Conservation (phyloP, 2,888 invertebrate genomes). For the Lycaena phlaeas region DNA sequence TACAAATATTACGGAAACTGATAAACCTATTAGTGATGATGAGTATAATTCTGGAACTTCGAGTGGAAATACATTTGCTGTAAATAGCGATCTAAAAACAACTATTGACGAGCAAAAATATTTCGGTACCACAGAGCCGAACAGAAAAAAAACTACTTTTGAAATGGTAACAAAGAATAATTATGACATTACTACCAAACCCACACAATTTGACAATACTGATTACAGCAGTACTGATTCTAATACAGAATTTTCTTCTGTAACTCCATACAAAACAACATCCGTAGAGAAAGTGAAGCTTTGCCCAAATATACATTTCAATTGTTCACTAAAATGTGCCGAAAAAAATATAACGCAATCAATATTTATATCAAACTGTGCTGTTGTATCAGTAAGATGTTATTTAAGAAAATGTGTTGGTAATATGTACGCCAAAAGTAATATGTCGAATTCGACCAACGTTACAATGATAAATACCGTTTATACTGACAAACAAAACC, state of each 20-base stretch:
- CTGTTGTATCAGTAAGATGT: constrained; percentile 36
- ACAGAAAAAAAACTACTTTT: neutral
- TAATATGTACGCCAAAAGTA: constrained; percentile 14
- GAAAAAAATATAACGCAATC: constrained; percentile 48
- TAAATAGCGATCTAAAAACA: constrained; percentile 1
- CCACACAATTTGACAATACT: constrained; percentile 10
- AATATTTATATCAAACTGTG: constrained; percentile 45
- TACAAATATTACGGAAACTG: neutral
- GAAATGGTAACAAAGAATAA: neutral
- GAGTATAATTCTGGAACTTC: neutral
- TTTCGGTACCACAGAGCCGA: neutral
- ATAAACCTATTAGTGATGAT: neutral
- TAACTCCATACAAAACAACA: constrained; percentile 6
- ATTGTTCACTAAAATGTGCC: constrained; percentile 43
- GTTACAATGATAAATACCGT: constrained; percentile 32
- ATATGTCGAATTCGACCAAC: constrained; percentile 27
- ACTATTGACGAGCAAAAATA: neutral
- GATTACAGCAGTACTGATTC: constrained; percentile 15
- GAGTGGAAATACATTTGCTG: neutral
- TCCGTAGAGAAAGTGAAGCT: constrained; percentile 13
- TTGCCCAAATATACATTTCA: constrained; percentile 41
- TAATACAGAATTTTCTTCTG: constrained; percentile 12
- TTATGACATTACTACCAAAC: neutral
- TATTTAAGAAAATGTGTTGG: constrained; percentile 34
- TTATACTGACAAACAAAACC: constrained; percentile 37